Percentiles rank a stretch among this genome's conserved stretches.
These are phyloP conservation scores for Saccostrea echinata DNA, from an alignment of 1,140 invertebrate genomes.

Conservation along the genomic window DNA sequence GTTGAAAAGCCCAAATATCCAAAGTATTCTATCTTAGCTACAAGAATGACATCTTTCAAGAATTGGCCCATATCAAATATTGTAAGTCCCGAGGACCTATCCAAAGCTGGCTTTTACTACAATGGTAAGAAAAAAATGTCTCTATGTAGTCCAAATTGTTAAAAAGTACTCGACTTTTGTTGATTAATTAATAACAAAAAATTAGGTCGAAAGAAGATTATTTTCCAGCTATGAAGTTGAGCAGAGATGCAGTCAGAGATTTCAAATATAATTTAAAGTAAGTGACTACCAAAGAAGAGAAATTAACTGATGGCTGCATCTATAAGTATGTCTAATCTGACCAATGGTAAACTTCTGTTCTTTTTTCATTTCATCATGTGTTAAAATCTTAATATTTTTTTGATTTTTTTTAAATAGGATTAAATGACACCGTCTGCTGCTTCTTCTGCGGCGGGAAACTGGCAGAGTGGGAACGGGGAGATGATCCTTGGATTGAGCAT, in stretches of 20 bases:
- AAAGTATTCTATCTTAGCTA: conserved; percentile 12
- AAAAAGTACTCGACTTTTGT: neutral
- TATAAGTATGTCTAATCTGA: neutral
- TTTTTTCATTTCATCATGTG: neutral
- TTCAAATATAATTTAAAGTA: neutral
- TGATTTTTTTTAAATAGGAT: neutral
- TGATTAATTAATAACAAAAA: neutral
- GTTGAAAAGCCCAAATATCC: conserved; percentile 29
- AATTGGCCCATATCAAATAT: neutral
- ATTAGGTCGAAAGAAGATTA: neutral
- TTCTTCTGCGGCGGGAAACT: conserved; percentile 21
- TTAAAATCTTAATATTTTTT: neutral
- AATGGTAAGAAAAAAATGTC: neutral
- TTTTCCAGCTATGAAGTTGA: neutral
- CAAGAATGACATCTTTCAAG: neutral
- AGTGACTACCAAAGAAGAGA: neutral
- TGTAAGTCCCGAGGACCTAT: neutral
- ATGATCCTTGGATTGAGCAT: conserved; percentile 35
- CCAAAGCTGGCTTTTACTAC: conserved; percentile 32
- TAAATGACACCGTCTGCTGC: neutral
- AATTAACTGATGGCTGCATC: neutral
- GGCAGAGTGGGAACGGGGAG: neutral
- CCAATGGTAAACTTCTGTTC: neutral
- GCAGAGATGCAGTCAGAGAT: neutral
- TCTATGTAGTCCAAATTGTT: neutral